Evolutionary conservation across 2,113 vertebrate genomes (phyloP).

Genomic region (Sturnira hondurensis): DNA sequence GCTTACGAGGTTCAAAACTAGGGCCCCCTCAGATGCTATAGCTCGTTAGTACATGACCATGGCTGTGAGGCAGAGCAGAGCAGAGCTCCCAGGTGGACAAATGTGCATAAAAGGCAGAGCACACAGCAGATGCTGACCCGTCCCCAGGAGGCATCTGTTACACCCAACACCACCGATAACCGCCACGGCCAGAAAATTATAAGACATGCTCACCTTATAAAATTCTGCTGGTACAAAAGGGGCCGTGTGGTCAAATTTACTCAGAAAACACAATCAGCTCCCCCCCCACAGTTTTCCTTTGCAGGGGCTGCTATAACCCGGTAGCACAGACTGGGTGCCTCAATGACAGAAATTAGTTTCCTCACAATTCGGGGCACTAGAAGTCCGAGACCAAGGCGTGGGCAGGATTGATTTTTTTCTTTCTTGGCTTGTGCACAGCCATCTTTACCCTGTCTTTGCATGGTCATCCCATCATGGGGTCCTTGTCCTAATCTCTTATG

Average conservation of each 20-base stretch:
- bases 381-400: neutral
- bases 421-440: neutral
- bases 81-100: accelerated
- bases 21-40: neutral
- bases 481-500: neutral
- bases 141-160: accelerated
- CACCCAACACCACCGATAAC: neutral
- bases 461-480: neutral
- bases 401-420: neutral
- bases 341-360: neutral
- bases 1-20: neutral
- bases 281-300: accelerated
- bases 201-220: neutral
- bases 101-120: neutral
- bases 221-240: neutral
- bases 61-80: neutral
- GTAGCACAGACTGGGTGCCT: neutral
- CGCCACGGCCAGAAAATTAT: neutral
- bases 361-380: neutral
- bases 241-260: neutral
- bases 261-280: neutral
- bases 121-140: neutral
- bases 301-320: neutral
- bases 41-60: neutral
- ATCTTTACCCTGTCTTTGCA: neutral